Conservation (phyloP, 2,797 vertebrate species). For the Micromesistius poutassou region DNA sequence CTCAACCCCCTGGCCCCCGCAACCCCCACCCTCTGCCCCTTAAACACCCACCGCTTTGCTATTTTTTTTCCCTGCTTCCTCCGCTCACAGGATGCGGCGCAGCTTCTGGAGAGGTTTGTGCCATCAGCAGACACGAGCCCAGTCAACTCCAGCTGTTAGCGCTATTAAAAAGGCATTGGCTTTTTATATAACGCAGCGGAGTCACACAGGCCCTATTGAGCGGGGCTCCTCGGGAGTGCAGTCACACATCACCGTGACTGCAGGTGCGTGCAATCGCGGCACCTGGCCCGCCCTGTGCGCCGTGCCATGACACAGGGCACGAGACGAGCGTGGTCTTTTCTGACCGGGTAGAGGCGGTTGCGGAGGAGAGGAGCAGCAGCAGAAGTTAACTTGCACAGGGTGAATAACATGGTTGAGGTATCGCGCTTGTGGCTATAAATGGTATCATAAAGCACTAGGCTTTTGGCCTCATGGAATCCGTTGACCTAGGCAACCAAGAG, state of each 20-base stretch:
- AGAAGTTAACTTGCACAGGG: constrained; percentile 17
- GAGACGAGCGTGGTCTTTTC: neutral
- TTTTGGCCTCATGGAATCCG: neutral
- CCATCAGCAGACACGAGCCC: constrained; percentile 58
- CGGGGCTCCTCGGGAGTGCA: constrained; percentile 27
- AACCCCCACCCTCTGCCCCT: neutral
- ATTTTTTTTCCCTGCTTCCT: neutral
- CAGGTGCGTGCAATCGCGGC: neutral
- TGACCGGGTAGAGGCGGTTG: neutral
- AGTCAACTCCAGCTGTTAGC: constrained; percentile 71
- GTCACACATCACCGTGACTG: neutral
- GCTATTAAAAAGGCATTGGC: constrained; percentile 72
- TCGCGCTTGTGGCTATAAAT: neutral
- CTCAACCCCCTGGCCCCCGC: neutral
- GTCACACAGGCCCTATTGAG: constrained; percentile 42
- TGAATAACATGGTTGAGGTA: constrained; percentile 25
- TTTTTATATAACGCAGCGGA: constrained; percentile 57
- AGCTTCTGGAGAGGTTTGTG: constrained; percentile 13
- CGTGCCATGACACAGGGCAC: constrained; percentile 17
- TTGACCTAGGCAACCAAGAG: neutral
- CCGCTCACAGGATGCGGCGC: neutral
- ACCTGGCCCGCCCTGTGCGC: neutral
- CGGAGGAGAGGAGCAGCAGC: constrained; percentile 31
- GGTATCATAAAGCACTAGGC: neutral
- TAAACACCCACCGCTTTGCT: neutral